Percentiles rank a stretch among this genome's conserved stretches.
Evolutionary conservation across 53 echinoderm and acorn worm genomes (phyloP).

Genomic region (Astropecten irregularis): DNA sequence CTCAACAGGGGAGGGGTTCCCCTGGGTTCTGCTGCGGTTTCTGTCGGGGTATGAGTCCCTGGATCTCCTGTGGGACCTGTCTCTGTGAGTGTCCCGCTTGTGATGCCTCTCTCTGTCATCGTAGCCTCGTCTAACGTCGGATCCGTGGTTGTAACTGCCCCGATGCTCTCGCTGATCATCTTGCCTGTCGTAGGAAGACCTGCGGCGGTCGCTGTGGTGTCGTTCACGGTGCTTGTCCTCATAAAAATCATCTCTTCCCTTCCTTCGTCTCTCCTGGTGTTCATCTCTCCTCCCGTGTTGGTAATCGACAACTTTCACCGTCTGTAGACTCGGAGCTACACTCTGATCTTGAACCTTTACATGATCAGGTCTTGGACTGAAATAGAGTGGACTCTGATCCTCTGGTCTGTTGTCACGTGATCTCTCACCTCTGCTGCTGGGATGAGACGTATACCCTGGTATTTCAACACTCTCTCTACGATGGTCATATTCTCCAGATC

Average conservation of each 20-base stretch:
- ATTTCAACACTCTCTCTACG: not conserved
- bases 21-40: not conserved
- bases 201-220: not conserved
- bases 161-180: not conserved
- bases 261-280: not conserved
- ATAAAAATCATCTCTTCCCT: not conserved
- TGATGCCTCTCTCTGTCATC: slow-evolving; percentile 7
- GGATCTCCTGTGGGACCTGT: slow-evolving; percentile 8
- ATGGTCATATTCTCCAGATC: not conserved
- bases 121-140: not conserved
- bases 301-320: slow-evolving; percentile 17
- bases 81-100: not conserved
- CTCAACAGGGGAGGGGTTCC: not conserved
- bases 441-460: not conserved
- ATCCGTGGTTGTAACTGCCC: not conserved
- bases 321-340: not conserved
- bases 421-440: not conserved
- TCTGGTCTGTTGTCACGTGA: not conserved
- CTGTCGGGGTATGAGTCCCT: not conserved
- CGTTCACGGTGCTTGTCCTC: not conserved
- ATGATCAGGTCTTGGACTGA: not conserved
- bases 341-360: not conserved
- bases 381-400: not conserved
- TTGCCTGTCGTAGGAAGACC: not conserved
- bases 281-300: slow-evolving; percentile 21